Conservation (phyloP, 2,888 invertebrate genomes). For the Drosophila koepferae region DNA sequence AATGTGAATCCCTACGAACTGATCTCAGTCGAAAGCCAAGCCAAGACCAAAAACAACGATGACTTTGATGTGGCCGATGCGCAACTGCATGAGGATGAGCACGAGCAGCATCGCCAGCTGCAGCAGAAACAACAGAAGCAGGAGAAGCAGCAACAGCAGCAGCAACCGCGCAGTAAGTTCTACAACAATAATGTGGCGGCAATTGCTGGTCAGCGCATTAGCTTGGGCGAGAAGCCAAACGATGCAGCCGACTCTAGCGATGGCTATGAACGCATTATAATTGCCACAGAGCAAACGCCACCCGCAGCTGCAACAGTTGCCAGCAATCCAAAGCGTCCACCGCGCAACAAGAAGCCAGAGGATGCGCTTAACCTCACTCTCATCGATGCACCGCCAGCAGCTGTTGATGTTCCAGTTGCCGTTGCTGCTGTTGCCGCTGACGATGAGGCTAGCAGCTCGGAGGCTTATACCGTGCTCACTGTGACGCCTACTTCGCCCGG, state of each 20-base stretch:
- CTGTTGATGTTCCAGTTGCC: constrained; percentile 5
- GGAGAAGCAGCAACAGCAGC: constrained; percentile 64
- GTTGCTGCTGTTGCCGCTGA: neutral
- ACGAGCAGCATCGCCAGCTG: constrained; percentile 44
- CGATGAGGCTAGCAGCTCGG: constrained; percentile 22
- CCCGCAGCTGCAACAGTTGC: constrained; percentile 3
- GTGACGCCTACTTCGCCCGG: constrained; percentile 75
- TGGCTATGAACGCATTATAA: constrained; percentile 85
- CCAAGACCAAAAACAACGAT: constrained; percentile 80
- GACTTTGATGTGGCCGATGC: constrained; percentile 85
- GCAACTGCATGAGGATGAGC: constrained; percentile 78
- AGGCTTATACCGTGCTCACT: constrained; percentile 68
- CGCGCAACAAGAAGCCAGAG: constrained; percentile 75
- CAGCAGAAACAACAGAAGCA: constrained; percentile 15
- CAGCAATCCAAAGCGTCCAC: constrained; percentile 78
- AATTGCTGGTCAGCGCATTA: constrained; percentile 90
- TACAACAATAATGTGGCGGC: constrained; percentile 87
- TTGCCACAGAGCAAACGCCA: constrained; percentile 32
- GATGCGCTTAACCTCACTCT: constrained; percentile 35
- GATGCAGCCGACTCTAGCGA: constrained; percentile 73
- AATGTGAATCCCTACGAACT: constrained; percentile 94
- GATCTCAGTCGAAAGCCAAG: constrained; percentile 86
- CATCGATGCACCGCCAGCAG: constrained; percentile 12
- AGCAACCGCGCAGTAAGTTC: constrained; percentile 84
- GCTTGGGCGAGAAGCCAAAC: constrained; percentile 85